Evolutionary conservation across 2,888 invertebrate genomes (phyloP), one percentile per base, ranked within the genome.

Genomic region (Tupiocoris notatus): DNA sequence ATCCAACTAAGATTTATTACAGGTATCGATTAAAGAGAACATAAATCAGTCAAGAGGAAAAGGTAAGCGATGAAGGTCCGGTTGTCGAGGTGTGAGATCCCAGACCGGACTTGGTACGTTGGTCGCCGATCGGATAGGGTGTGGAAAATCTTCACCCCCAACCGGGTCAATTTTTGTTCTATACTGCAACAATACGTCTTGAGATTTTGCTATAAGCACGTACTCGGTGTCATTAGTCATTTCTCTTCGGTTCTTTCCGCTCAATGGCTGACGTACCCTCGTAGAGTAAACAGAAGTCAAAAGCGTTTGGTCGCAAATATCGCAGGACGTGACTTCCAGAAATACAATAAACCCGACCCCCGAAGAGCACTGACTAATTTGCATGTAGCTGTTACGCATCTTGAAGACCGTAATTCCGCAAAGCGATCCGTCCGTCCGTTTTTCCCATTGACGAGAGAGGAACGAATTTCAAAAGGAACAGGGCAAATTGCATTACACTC

Each of bases 1-100:
- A 73, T 75, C 75, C 75, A 75, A 75, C 75, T 75, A 75, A 75
- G 75, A 75, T 75, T 75, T 75, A 75, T 75, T 75, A 66, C 75
- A 75, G 75, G 65, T 75, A 75, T 75, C 75, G 75, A 75, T 75
- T 75, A 66, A 75, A 65, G 66, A 23, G 61, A 18, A 75, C 75
- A 75, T 75, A 75, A 75, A 75, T 75, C 75, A 75, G 59, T 54
- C 57, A 59, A 58, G 65, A 75, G 58, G 65, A 39, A 39, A 39
- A 7, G 12, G 39, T 39, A 3, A 12, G 39, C 39, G 39, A n/a
- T n/a, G n/a, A n/a, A 39, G 39, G 39, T 39, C 39, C 39, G 39
- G 39, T 39, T 39, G 39, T 7, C 39, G 39, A 39, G 39, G 39
- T 39, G 39, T 39, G 39, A 39, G 39, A 39, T 39, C 39, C 39